Evolutionary conservation across 2,113 vertebrate genomes (phyloP).

Genomic region (Willisornis vidua): DNA sequence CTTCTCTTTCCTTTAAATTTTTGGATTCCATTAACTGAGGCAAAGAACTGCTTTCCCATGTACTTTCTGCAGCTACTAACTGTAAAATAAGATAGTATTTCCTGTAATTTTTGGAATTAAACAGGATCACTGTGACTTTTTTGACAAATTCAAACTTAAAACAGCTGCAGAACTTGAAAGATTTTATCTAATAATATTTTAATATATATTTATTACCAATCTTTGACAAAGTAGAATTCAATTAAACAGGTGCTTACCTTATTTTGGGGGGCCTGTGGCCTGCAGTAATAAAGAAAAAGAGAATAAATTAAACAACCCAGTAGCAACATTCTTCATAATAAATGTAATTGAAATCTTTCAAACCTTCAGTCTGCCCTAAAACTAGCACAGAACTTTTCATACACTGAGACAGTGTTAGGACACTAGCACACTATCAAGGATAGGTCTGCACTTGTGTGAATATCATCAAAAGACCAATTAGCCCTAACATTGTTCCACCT

Average conservation of each 20-base stretch:
- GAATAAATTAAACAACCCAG: conserved; percentile 26
- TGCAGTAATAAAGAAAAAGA: conserved; percentile 68
- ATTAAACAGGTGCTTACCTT: conserved; percentile 80
- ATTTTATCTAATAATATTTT: background rate
- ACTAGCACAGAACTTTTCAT: conserved; percentile 81
- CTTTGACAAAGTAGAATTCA: conserved; percentile 1
- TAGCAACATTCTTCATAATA: conserved; percentile 46
- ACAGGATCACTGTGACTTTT: background rate
- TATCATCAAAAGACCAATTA: conserved; percentile 39
- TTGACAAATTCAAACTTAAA: background rate
- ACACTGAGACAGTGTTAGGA: conserved; percentile 72
- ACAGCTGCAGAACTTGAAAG: background rate
- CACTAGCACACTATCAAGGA: conserved; percentile 74
- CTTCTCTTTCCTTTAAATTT: conserved; percentile 60
- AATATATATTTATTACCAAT: background rate
- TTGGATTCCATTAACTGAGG: conserved; percentile 20
- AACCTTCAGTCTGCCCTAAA: conserved; percentile 74
- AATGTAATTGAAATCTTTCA: conserved; percentile 49
- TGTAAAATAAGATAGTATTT: conserved; percentile 67
- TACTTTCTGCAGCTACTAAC: conserved; percentile 66
- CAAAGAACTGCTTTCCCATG: conserved; percentile 32
- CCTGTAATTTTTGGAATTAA: background rate
- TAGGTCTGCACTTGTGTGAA: conserved; percentile 64
- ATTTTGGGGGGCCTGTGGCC: conserved; percentile 75
- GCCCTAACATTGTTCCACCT: background rate